Conservation (phyloP, 2,113 vertebrate species). For the Sialia sialis region DNA sequence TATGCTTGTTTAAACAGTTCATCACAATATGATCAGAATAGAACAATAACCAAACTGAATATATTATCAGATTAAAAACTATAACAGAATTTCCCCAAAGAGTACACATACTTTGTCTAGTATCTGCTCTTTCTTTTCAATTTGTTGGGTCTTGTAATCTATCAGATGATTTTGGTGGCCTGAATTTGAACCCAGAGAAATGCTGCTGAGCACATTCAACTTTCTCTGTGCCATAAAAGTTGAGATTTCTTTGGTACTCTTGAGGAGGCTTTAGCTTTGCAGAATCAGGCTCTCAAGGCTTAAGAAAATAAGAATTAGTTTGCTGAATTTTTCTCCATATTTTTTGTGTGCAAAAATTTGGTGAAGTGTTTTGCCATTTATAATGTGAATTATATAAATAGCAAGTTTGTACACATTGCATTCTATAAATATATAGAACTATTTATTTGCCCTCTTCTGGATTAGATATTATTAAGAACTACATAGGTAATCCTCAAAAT, state of each 20-base stretch:
- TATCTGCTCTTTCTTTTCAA: not conserved
- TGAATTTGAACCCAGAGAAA: not conserved
- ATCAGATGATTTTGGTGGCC: not conserved
- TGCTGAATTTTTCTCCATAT: not conserved
- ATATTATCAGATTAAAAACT: not conserved
- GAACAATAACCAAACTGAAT: not conserved
- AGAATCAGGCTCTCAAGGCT: not conserved
- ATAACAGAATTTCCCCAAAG: not conserved
- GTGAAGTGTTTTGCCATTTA: accelerated
- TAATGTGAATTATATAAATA: not conserved
- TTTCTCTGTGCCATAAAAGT: not conserved
- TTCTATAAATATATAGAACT: not conserved
- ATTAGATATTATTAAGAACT: not conserved
- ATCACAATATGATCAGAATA: not conserved
- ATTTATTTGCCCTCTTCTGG: not conserved
- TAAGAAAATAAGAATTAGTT: not conserved
- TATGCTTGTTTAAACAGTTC: not conserved
- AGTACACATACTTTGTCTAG: not conserved
- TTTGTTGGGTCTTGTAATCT: not conserved
- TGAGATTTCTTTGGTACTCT: not conserved
- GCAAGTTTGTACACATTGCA: not conserved
- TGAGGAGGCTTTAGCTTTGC: not conserved
- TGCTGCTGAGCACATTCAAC: not conserved
- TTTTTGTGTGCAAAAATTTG: not conserved
- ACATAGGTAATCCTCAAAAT: not conserved